phyloP scores from a whole-genome alignment of 2,113 vertebrate genomes.

The Cyanistes caeruleus region DNA sequence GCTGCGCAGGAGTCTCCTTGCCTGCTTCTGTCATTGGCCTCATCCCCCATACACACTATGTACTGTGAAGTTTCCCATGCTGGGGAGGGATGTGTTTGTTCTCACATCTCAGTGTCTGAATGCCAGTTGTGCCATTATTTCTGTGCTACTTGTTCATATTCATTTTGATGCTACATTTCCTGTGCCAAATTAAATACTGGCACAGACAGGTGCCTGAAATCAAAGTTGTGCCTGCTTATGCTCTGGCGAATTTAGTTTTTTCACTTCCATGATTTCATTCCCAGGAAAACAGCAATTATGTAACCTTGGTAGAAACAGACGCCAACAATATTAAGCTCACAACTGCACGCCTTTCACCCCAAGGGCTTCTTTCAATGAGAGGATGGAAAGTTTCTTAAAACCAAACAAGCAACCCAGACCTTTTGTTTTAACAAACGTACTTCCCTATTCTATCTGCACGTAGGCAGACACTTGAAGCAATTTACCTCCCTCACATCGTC shows the following conservation, averaged over 20 bases:
- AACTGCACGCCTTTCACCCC: constrained; percentile 1
- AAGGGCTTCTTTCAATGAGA: constrained; percentile 41
- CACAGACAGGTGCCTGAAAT: constrained; percentile 56
- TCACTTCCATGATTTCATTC: constrained; percentile 60
- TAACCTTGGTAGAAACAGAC: not conserved
- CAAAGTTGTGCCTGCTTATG: constrained; percentile 48
- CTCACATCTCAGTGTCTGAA: not conserved
- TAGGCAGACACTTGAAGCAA: constrained; percentile 6
- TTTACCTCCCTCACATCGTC: not conserved
- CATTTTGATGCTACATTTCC: constrained; percentile 24
- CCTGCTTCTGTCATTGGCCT: not conserved
- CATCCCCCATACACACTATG: not conserved
- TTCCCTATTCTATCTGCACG: constrained; percentile 4
- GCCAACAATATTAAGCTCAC: constrained; percentile 30
- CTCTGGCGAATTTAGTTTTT: constrained; percentile 16
- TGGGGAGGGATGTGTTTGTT: not conserved
- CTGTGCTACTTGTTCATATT: constrained; percentile 24
- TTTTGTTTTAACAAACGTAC: constrained; percentile 49
- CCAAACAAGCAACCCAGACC: constrained; percentile 16
- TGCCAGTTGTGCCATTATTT: constrained; percentile 45
- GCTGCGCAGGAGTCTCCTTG: not conserved
- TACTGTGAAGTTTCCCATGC: not conserved
- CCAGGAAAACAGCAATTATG: constrained; percentile 55
- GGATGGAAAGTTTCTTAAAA: constrained; percentile 63
- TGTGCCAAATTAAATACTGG: constrained; percentile 62